Conservation (phyloP, 2,797 vertebrate species). For the Potorous gilbertii region DNA sequence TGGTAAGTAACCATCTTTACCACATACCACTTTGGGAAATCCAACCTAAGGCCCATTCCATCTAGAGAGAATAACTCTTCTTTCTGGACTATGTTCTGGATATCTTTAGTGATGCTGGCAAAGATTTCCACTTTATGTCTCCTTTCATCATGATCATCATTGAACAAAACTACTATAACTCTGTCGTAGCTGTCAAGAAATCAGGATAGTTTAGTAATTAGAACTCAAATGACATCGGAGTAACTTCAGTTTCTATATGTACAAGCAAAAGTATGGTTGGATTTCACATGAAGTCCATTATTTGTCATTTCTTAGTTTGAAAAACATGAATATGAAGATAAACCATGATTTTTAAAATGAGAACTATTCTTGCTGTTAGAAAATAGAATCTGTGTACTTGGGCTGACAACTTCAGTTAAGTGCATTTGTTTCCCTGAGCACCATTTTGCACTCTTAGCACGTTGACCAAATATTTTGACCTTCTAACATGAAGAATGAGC, state of each 20-base stretch:
- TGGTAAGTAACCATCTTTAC: slow-evolving; percentile 4
- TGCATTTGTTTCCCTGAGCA: neutral
- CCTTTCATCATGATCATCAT: neutral
- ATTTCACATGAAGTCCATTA: neutral
- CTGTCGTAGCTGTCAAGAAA: neutral
- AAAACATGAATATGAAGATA: slow-evolving; percentile 29
- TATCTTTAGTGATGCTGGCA: neutral
- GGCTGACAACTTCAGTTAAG: neutral
- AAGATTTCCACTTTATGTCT: neutral
- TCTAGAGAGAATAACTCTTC: neutral
- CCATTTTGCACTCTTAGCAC: neutral
- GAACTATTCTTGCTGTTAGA: neutral
- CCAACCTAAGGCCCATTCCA: neutral
- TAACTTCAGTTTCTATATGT: neutral
- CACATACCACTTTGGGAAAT: neutral
- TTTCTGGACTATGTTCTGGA: neutral
- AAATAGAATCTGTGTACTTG: neutral
- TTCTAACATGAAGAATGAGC: slow-evolving; percentile 52
- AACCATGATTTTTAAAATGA: slow-evolving; percentile 29
- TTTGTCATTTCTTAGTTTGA: slow-evolving; percentile 15
- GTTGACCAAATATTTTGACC: slow-evolving; percentile 11
- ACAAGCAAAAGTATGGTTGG: slow-evolving; percentile 1
- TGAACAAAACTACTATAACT: neutral
- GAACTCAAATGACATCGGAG: neutral
- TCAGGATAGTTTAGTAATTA: neutral